These are phyloP conservation scores for Philopotamus ludificatus DNA, from an alignment of 1,140 invertebrate species.

Conservation along the genomic window DNA sequence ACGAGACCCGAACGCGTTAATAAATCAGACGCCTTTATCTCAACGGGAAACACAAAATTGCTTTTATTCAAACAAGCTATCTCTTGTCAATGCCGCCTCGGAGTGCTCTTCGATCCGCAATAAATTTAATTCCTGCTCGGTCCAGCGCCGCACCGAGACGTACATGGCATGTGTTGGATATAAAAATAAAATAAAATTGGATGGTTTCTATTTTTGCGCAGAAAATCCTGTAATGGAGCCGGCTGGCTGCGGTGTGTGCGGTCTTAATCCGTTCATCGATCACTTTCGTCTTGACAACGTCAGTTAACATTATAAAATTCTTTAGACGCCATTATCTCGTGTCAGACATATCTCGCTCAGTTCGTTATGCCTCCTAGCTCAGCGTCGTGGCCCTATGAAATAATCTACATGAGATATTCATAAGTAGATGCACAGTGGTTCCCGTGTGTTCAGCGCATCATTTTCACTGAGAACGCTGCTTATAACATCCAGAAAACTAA, in stretches of 20 bases:
- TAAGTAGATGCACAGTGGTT: too few relatives aligned
- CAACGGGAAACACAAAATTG: constrained; percentile 37
- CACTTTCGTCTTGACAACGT: neutral
- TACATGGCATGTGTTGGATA: too few relatives aligned
- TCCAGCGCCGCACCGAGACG: neutral
- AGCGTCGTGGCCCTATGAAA: too few relatives aligned
- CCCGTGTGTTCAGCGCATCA: too few relatives aligned
- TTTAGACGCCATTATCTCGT: too few relatives aligned
- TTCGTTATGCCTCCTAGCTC: too few relatives aligned
- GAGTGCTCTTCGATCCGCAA: neutral
- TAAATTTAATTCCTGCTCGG: neutral
- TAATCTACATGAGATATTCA: too few relatives aligned
- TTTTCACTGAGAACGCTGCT: too few relatives aligned
- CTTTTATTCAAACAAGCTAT: constrained; percentile 40
- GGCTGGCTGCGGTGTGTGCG: neutral
- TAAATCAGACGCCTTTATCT: constrained; percentile 39
- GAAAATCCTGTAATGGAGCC: neutral
- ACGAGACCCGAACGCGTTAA: constrained; percentile 24
- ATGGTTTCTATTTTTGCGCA: neutral
- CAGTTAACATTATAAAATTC: neutral
- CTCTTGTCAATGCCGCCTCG: constrained; percentile 34
- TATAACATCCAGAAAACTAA: too few relatives aligned
- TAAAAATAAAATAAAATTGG: too few relatives aligned
- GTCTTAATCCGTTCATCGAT: neutral
- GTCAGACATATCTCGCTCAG: too few relatives aligned